Conservation (phyloP, 53 echinoderm and acorn worm genomes). For the Actinopyga echinites region DNA sequence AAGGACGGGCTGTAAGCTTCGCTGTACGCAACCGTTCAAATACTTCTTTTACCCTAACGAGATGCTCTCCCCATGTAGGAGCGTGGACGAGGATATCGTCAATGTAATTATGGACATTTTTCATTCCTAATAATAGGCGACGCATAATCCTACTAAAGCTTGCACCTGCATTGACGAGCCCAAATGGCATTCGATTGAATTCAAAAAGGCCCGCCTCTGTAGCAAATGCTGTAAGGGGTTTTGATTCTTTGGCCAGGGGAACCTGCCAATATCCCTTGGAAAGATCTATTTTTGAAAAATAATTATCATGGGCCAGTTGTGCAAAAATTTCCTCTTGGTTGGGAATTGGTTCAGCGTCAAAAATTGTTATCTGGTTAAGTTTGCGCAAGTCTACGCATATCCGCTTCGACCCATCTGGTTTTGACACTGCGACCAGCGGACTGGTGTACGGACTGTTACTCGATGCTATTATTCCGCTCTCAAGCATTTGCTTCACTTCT, state of each 20-base stretch:
- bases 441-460: neutral
- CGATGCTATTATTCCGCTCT: slow-evolving; percentile 46
- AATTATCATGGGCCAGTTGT: slow-evolving; percentile 7
- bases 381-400: neutral
- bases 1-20: slow-evolving; percentile 43
- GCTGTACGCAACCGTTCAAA: slow-evolving; percentile 25
- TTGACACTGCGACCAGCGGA: neutral
- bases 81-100: slow-evolving; percentile 65
- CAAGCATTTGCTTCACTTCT: slow-evolving; percentile 41
- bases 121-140: slow-evolving; percentile 30
- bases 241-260: slow-evolving; percentile 42
- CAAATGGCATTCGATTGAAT: slow-evolving; percentile 68
- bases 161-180: slow-evolving; percentile 61
- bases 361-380: slow-evolving; percentile 35
- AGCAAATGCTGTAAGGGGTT: slow-evolving; percentile 56
- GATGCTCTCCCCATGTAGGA: slow-evolving; percentile 53
- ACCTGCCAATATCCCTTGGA: slow-evolving; percentile 63
- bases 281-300: slow-evolving; percentile 46
- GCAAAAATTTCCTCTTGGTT: slow-evolving; percentile 47
- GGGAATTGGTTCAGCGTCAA: slow-evolving; percentile 43
- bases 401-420: neutral
- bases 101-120: slow-evolving; percentile 43
- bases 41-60: slow-evolving; percentile 36
- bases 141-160: slow-evolving; percentile 19
- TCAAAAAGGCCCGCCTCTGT: slow-evolving; percentile 53